Base-by-base conservation (phyloP, 2,113 vertebrate genomes). In the Panthera tigris region DNA sequence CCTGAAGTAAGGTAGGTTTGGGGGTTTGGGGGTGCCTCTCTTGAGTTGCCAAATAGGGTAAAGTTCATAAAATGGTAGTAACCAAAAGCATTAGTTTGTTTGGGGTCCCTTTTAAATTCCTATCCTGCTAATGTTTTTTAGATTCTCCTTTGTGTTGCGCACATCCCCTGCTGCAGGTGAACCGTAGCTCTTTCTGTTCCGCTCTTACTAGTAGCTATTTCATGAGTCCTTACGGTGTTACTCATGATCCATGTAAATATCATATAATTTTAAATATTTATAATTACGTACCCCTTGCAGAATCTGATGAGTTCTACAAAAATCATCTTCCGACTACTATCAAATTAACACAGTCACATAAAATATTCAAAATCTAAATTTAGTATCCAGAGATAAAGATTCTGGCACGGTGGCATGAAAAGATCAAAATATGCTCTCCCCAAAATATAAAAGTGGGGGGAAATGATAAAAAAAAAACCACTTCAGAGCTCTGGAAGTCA, bases 341-440 rank as follows among this genome's bases (percentile, higher is more conserved):
- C 11, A 91, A 84, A 80, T 50, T 63, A 88, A 55, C 21, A 23
- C 10, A 48, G 15, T 36, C 15, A 39, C 11, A 66, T 14, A 57
- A 89, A 84, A 66, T 92, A 97, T 87, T 91, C 82, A 12, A 95
- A 93, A 83, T 83, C 23, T 78, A 71, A 57, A 86, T 82, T 91
- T 48, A 61, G 4, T 65, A 45, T 66, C 16, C 19, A 50, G 14
- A 39, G 15, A 4, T 61, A 41, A 25, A 52, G 15, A 86, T 97
- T 61, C 52, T 79, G 14, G 8, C 18, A 87, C 50, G 12, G 13
- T 52, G 61, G 13, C 25, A 63, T 66, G 52, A 83, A 93, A 63
- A 87, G 21, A 71, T 83, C 18, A 87, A 84, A 57, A 21, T 87
- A 27, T 41, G 23, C 5, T 69, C 3, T 73, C 65, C 23, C 2